These are phyloP conservation scores for Akabosia matsudoensis DNA, from an alignment of 1,140 invertebrate species.

Conservation along the genomic window DNA sequence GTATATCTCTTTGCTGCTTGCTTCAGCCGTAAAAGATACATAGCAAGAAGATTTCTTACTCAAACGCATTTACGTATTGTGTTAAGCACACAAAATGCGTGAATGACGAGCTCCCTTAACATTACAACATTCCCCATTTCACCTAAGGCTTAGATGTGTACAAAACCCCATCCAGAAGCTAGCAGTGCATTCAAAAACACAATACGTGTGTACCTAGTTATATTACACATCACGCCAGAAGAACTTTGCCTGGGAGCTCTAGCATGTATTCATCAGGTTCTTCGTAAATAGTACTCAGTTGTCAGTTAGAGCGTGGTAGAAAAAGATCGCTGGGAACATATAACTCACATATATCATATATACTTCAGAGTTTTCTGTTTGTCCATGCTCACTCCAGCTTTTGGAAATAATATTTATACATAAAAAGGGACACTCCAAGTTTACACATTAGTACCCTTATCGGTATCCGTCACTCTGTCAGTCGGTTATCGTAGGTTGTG, in stretches of 20 bases:
- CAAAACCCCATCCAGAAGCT: neutral
- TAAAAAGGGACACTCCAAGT: constrained; percentile 6
- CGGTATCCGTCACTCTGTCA: constrained; percentile 11
- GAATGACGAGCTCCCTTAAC: neutral
- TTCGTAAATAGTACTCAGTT: constrained; percentile 8
- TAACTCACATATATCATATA: neutral
- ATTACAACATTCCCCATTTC: too few relatives aligned
- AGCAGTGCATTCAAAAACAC: too few relatives aligned
- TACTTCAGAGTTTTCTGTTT: neutral
- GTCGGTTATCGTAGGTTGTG: constrained; percentile 20
- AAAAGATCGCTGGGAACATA: constrained; percentile 5
- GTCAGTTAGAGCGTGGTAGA: constrained; percentile 16
- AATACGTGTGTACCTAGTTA: too few relatives aligned
- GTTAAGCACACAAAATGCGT: neutral
- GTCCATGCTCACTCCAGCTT: neutral
- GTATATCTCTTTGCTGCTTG: neutral
- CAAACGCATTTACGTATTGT: neutral
- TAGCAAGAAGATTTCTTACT: neutral
- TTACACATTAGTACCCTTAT: neutral
- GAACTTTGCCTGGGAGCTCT: neutral
- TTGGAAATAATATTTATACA: neutral
- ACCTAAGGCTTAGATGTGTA: neutral
- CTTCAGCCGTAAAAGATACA: neutral
- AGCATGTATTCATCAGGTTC: constrained; percentile 22
- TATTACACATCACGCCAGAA: too few relatives aligned